Evolutionary conservation across 2,888 invertebrate species (phyloP), one percentile per base, ranked within the genome.

Genomic region (Lissocephala sabroskyi): DNA sequence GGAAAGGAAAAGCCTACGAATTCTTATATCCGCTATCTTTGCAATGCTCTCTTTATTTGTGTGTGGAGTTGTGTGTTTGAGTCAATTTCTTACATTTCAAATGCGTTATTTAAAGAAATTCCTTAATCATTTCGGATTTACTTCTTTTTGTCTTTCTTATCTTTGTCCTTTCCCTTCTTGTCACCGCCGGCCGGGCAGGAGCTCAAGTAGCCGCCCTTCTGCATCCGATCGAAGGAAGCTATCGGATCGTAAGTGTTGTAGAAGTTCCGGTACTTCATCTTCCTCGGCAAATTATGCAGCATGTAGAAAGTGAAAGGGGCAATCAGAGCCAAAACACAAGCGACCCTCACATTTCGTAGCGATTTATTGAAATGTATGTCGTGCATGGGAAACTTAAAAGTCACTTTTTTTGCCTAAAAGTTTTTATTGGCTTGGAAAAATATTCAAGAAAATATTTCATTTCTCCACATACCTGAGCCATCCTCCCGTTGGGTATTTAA

Each of bases 371-470:
- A 11, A 30, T 63, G 68, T 0, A 17, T 6, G 17, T 55, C 41
- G 10, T 64, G 66, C 14, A 75, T 55, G 5, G 79, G 74, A 48
- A 79, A 76, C 46, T 66, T 56, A 9, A 65, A 41, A 33, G 74
- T 75, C 7, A 16, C 1, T 16, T 35, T 17, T 2, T 35, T 9
- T 0, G 14, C 17, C 23, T 23, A 7, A 23, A 23, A 23, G 7
- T n/a, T n/a, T n/a, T n/a, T n/a, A n/a, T n/a, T n/a, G n/a, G n/a
- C n/a, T n/a, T n/a, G n/a, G n/a, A n/a, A n/a, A n/a, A n/a, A n/a
- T n/a, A n/a, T n/a, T n/a, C n/a, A n/a, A n/a, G n/a, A n/a, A n/a
- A n/a, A n/a, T n/a, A n/a, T n/a, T n/a, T n/a, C n/a, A n/a, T n/a
- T n/a, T n/a, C n/a, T n/a, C n/a, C n/a, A n/a, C n/a, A n/a, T n/a